Evolutionary conservation across 2,888 invertebrate species (phyloP), one percentile per base, ranked within the genome.

Genomic region (Thecocarcelia acutangulata): DNA sequence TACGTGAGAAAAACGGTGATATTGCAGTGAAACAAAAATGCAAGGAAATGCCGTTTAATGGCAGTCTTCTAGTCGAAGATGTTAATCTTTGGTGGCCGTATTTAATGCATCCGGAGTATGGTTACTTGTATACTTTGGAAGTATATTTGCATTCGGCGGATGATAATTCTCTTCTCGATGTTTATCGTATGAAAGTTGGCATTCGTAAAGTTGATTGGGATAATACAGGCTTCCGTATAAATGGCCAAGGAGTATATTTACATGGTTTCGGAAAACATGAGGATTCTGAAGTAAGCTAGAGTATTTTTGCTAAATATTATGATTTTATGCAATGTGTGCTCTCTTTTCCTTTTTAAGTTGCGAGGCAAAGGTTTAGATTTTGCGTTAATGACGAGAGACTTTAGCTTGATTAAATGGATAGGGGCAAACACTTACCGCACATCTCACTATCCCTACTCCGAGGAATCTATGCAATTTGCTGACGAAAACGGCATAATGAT

Each of bases 361-460:
- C 93, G 97, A 86, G 99, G 99, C 0, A 97, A 98, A 90, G 99
- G 98, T 5, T 93, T 98, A 87, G 98, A 99, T 89, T 93, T 94
- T 77, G 95, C 97, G 0, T 91, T 97, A 3, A 93, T 97, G 86
- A 94, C 96, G 1, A 95, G 97, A 87, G 99, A 99, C 91, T 96
- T 98, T 88, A 97, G 97, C 89, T 92, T 99, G 69, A 93, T 99
- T 63, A 94, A 96, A 89, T 99, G 99, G 99, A 92, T 98, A 56
- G 98, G 98, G 0, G 98, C 96, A 0, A 99, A 98, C 90, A 94
- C 96, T 0, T 98, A 97, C 91, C 93, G 98, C 28, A 99, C 99
- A 0, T 98, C 98, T 0, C 99, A 99, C 91, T 99, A 99, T 91
- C 98, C 99, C 0, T 99, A 99, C 90, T 97, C 98, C 0, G 98